Evolutionary conservation across 2,113 vertebrate species (phyloP), one percentile per base, ranked within the genome.

Genomic region (Leucoraja erinaceus): DNA sequence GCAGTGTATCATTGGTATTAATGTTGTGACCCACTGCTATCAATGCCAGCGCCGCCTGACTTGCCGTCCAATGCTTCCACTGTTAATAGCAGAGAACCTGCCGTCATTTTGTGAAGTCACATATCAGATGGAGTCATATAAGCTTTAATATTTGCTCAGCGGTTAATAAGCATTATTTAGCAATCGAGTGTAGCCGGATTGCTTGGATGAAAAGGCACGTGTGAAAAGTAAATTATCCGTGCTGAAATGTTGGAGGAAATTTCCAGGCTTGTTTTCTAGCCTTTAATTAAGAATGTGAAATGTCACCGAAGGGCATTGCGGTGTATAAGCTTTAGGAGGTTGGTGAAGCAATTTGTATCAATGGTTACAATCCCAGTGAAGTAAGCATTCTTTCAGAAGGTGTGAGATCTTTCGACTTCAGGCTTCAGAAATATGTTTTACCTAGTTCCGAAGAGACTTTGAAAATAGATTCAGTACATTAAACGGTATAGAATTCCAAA

Each of bases 171-270:
- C 68, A 72, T 70, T 91, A 91, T 70, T 91, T 74, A 47, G 90
- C 90, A 91, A 33, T 72, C 20, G 90, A 6, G n/a, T 63, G 47
- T 4, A 28, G 90, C 38, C 8, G 31, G 47, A 47, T 66, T 20
- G 66, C 66, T 54, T 72, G 66, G 90, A 91, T 91, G 66, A 91
- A 91, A 91, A 70, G 95, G 94, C 95, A 94, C 90, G 75, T 0
- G 54, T 94, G 94, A 93, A 94, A 93, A 95, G 95, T 94, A 95
- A 95, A 96, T 95, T 93, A 54, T 94, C 93, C 94, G 93, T 94
- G 95, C 94, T 95, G 94, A 93, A 95, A 93, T 93, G 94, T 96
- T 96, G 94, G 94, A 96, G 94, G 93, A 96, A 96, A 96, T 95
- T 94, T 95, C 95, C 96, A 96, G 94, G 83, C 93, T 94, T 94